Evolutionary conservation across 2,888 invertebrate species (phyloP).

Genomic region (Hirtodrosophila confusa): DNA sequence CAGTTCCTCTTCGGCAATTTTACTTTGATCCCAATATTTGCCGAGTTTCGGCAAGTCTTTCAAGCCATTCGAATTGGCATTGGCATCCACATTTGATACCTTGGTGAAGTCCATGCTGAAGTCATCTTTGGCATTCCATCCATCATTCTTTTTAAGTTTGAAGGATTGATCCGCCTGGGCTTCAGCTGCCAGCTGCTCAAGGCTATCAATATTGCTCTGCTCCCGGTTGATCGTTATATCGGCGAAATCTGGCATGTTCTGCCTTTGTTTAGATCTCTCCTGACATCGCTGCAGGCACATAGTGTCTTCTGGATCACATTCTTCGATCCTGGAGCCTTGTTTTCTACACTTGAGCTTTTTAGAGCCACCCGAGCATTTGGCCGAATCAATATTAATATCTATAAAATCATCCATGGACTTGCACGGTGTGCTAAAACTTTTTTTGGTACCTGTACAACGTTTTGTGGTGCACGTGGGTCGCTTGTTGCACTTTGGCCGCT

Average conservation of each 20-base stretch:
- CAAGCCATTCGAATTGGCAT: slow-evolving; percentile 1
- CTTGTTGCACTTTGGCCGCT: slow-evolving; percentile 38
- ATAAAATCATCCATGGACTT: slow-evolving; percentile 22
- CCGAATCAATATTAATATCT: slow-evolving; percentile 23
- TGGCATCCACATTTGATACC: background rate
- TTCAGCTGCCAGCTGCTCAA: slow-evolving; percentile 30
- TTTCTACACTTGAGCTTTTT: slow-evolving; percentile 12
- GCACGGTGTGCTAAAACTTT: slow-evolving; percentile 11
- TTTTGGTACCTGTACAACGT: slow-evolving; percentile 22
- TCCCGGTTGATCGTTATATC: slow-evolving; percentile 1
- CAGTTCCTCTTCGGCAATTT: slow-evolving; percentile 12
- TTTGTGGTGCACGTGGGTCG: slow-evolving; percentile 23
- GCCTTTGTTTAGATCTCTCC: slow-evolving; percentile 9
- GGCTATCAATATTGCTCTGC: slow-evolving; percentile 11
- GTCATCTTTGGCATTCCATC: slow-evolving; percentile 27
- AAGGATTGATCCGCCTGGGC: slow-evolving; percentile 14
- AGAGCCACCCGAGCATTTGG: too few relatives aligned
- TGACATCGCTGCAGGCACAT: slow-evolving; percentile 48
- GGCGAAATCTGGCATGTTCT: slow-evolving; percentile 15
- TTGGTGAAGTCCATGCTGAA: slow-evolving; percentile 39
- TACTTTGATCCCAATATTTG: background rate
- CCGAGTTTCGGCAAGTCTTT: slow-evolving; percentile 21
- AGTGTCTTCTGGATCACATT: slow-evolving; percentile 50
- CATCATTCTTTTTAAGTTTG: slow-evolving; percentile 19
- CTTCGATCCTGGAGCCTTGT: slow-evolving; percentile 12